A percentile compares a stretch with the other conserved stretches of the same genome.
Conservation (phyloP, 2,113 vertebrate genomes). For the Sula dactylatra region DNA sequence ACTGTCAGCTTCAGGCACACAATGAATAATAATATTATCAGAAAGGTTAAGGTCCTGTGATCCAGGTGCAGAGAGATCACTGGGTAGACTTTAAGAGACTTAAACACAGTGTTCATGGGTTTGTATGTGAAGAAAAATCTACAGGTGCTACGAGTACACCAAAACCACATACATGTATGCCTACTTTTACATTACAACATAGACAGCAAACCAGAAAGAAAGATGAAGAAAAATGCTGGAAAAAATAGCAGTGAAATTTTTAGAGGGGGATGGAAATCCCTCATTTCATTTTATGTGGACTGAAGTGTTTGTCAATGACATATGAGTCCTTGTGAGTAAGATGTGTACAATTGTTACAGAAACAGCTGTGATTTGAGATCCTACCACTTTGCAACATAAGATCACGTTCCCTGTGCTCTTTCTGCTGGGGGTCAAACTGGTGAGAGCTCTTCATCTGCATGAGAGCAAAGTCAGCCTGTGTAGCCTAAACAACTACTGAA, state of each 20-base stretch:
- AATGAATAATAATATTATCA: neutral
- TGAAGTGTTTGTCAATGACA: neutral
- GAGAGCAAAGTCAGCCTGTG: neutral
- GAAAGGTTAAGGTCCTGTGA: neutral
- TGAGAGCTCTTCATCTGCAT: neutral
- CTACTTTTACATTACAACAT: neutral
- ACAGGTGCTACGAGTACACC: neutral
- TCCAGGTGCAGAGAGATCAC: neutral
- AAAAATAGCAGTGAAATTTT: neutral
- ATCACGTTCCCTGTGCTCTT: neutral
- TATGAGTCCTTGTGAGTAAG: neutral
- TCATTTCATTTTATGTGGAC: neutral
- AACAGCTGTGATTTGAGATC: neutral
- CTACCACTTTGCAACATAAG: neutral
- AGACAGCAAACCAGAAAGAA: neutral
- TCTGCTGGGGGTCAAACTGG: neutral
- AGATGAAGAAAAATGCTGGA: neutral
- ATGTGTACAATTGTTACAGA: neutral
- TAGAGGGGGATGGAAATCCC: neutral
- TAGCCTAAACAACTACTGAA: neutral
- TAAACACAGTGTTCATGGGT: neutral
- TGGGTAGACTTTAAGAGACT: neutral
- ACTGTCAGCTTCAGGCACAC: neutral
- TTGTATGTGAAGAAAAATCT: neutral
- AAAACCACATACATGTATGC: accelerated